Evolutionary conservation across 1,140 invertebrate genomes (phyloP), one percentile per base, ranked within the genome.

Genomic region (Zelostemma sp.): DNA sequence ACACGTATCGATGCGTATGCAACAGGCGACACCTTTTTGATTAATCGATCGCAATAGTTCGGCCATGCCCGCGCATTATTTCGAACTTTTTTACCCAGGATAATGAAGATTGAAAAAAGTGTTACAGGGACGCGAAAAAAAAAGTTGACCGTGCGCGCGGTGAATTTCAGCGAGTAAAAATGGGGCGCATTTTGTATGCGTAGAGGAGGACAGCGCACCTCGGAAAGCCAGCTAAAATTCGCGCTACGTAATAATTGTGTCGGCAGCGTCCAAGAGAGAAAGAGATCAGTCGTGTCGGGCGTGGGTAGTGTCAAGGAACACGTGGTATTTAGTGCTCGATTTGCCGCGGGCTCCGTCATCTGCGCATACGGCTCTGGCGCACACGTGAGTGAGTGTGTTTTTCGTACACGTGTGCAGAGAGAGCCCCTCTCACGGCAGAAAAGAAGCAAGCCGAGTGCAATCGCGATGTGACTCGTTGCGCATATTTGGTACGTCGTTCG

Each of bases 261-360:
- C 82, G 79, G 73, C 81, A 80, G 67, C 78, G 83, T 67, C 80
- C 85, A 56, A 86, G 84, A 78, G 86, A 87, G 82, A 86, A 85
- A 87, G 85, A 86, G 86, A 86, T 86, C 86, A 80, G 72, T 78
- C 35, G 35, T 11, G 35, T 38, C 62, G 50, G 43, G 61, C 59
- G 68, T 53, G 72, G 62, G 47, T 65, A 33, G 49, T 21, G 14
- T 50, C 53, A 12, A 12, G 35, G 45, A 56, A 50, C 58, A 61
- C 66, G 66, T 62, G 59, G 58, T 49, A 19, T 40, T 53, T 25
- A 35, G 17, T 40, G 35, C 25, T 40, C 11, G 18, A n/a, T 19
- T 38, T 38, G 16, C 16, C 17, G 35, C 19, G 16, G 35, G 11
- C 17, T 16, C 25, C 57, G 69, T 56, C 15, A 31, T 33, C 46